A percentile compares a stretch with the other conserved stretches of the same genome.
Conservation (phyloP, 92 coral and sea anemone species). For the Epizoanthus scotinus region DNA sequence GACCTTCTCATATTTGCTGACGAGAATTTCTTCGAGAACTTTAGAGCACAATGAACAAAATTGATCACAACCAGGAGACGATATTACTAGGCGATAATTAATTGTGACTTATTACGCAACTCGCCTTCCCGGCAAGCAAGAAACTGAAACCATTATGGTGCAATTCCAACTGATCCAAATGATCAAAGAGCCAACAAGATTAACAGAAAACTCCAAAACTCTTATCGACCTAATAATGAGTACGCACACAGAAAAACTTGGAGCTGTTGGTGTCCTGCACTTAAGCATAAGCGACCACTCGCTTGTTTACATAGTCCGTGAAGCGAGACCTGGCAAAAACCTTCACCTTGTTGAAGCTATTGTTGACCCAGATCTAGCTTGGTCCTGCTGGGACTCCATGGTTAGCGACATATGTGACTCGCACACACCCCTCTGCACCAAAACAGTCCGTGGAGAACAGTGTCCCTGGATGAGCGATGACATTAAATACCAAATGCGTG, state of each 20-base stretch:
- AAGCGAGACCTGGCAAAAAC: conserved; percentile 24
- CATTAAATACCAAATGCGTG: conserved; percentile 39
- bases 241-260: too few relatives aligned
- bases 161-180: conserved; percentile 16
- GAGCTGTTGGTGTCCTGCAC: conserved; percentile 30
- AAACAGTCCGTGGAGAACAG: conserved; percentile 46
- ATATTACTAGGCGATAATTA: conserved; percentile 3
- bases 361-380: conserved; percentile 56
- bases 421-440: conserved; percentile 49
- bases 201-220: conserved; percentile 22
- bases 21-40: conserved; percentile 8
- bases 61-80: neutral
- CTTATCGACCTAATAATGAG: conserved; percentile 28
- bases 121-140: neutral
- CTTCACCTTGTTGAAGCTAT: conserved; percentile 41
- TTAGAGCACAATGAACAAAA: neutral
- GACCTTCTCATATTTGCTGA: conserved; percentile 10
- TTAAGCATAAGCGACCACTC: conserved; percentile 40
- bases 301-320: conserved; percentile 42
- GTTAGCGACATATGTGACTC: conserved; percentile 36
- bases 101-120: neutral
- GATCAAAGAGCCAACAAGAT: conserved; percentile 28
- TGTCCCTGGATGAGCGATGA: conserved; percentile 57
- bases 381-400: conserved; percentile 56
- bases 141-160: conserved; percentile 21